Evolutionary conservation across 2,888 invertebrate genomes (phyloP).

Genomic region (Drosophila siamana): DNA sequence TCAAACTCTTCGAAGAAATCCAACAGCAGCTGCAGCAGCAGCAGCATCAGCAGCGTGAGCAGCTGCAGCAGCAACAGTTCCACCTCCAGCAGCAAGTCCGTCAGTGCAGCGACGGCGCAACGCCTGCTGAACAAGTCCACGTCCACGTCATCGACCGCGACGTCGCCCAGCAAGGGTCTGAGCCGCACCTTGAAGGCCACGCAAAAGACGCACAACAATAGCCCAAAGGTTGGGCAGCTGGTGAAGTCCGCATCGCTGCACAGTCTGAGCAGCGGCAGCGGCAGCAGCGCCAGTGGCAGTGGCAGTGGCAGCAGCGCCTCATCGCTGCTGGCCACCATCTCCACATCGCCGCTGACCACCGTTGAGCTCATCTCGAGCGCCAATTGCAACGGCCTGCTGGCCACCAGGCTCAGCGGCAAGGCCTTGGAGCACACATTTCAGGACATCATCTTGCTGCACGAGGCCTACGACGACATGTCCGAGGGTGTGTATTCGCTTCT

Average conservation of each 20-base stretch:
- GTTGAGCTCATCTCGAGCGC: constrained; percentile 83
- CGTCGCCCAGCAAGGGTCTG: constrained; percentile 71
- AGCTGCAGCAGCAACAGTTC: constrained; percentile 63
- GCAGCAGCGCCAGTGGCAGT: constrained; percentile 26
- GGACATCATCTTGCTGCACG: constrained; percentile 84
- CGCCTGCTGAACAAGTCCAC: constrained; percentile 68
- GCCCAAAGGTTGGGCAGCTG: constrained; percentile 71
- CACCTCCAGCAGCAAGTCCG: constrained; percentile 52
- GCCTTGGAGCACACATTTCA: constrained; percentile 83
- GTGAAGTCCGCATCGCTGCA: constrained; percentile 81
- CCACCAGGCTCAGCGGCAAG: constrained; percentile 82
- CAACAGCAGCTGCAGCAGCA: constrained; percentile 67
- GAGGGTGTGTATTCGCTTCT: constrained; percentile 77
- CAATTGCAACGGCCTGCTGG: constrained; percentile 83
- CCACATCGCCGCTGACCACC: constrained; percentile 80
- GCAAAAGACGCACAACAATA: constrained; percentile 63
- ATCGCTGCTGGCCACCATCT: constrained; percentile 83
- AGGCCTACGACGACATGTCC: constrained; percentile 85
- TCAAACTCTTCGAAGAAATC: constrained; percentile 82
- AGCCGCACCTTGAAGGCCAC: constrained; percentile 71
- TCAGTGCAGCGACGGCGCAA: constrained; percentile 61
- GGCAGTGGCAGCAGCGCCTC: constrained; percentile 67
- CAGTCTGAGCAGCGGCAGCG: constrained; percentile 75
- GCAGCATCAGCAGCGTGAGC: constrained; percentile 53
- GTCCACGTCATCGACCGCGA: constrained; percentile 24